phyloP scores from a whole-genome alignment of 2,113 vertebrate genomes.

The Mungos mungo region DNA sequence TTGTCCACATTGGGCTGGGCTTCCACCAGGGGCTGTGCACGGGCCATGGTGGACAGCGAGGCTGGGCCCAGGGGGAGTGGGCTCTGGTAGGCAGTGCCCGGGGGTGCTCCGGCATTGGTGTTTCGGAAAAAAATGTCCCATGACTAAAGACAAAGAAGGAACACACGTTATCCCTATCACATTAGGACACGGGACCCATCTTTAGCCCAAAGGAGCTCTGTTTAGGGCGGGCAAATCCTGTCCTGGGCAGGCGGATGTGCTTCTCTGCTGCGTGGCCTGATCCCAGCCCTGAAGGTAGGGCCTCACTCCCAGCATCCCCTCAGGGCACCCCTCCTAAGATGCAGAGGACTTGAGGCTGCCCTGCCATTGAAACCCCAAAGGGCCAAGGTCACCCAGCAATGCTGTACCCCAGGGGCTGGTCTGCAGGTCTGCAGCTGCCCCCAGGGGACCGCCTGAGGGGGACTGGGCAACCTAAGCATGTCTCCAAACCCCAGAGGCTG shows the following conservation, averaged over 20 bases:
- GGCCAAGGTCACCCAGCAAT: not conserved
- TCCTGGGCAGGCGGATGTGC: too few species aligned
- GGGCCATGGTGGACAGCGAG: constrained; percentile 80
- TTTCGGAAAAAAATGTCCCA: constrained; percentile 98
- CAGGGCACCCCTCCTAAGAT: not conserved
- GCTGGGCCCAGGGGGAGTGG: constrained; percentile 84
- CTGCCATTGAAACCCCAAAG: not conserved
- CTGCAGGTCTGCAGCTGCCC: not conserved
- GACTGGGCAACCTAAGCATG: not conserved
- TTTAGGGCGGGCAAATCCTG: not conserved
- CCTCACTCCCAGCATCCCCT: not conserved
- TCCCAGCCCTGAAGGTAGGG: not conserved
- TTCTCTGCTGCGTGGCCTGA: not conserved
- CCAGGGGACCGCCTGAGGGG: accelerated
- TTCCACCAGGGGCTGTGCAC: constrained; percentile 84
- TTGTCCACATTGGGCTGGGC: constrained; percentile 91
- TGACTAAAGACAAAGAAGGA: constrained; percentile 86
- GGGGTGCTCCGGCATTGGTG: constrained; percentile 90
- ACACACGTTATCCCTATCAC: not conserved
- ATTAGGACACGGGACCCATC: not conserved
- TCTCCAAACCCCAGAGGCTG: not conserved
- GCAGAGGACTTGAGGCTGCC: not conserved
- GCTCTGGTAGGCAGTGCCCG: constrained; percentile 93
- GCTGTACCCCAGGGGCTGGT: not conserved
- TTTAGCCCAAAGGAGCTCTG: not conserved